Conservation (phyloP, 2,888 invertebrate species). For the Gryllus longicercus region DNA sequence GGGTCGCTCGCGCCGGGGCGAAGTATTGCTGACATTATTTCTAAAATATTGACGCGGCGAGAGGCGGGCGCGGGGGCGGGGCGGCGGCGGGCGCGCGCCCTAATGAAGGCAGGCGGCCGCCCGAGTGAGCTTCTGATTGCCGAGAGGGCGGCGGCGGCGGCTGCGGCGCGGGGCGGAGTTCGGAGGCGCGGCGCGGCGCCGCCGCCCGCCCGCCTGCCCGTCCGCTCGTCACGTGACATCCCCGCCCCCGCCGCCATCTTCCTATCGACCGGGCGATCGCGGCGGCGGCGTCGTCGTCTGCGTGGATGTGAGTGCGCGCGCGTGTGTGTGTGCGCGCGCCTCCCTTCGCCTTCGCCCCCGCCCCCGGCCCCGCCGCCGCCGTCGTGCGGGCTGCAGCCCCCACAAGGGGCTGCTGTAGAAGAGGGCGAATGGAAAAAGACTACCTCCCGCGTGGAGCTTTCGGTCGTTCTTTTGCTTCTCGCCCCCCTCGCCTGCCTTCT, state of each 20-base stretch:
- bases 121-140: slow-evolving; percentile 3
- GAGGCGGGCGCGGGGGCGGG: not conserved
- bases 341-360: not conserved
- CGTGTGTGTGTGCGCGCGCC: not conserved
- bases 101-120: slow-evolving; percentile 17
- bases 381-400: not conserved
- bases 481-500: not conserved
- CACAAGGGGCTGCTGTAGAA: not conserved
- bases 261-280: slow-evolving; percentile 1
- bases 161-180: not conserved
- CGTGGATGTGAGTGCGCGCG: not conserved
- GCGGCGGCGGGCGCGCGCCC: not conserved
- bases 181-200: not conserved
- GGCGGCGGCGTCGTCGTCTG: not conserved
- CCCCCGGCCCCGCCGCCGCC: not conserved
- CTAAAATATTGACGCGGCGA: slow-evolving; percentile 17
- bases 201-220: not conserved
- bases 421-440: slow-evolving; percentile 17
- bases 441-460: not conserved
- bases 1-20: not conserved
- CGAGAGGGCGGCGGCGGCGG: not conserved
- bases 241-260: not conserved
- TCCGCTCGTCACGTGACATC: not conserved
- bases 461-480: not conserved
- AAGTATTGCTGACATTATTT: slow-evolving; percentile 17